Conservation (phyloP, 2,888 invertebrate genomes). For the Malacosoma neustria region DNA sequence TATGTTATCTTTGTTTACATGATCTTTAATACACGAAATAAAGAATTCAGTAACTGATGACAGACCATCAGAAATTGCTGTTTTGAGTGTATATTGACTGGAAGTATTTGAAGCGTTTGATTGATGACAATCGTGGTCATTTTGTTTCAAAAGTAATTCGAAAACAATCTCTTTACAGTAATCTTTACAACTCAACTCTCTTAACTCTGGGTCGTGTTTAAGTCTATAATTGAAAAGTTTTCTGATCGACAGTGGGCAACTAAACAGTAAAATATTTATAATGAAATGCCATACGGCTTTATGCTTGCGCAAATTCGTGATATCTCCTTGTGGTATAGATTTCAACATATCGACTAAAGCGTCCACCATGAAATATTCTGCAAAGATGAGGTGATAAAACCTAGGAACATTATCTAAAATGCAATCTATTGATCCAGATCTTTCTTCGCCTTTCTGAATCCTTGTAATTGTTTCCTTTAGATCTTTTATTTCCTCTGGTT, state of each 20-base stretch:
- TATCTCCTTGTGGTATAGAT: not conserved
- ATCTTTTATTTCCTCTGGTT: slow-evolving; percentile 20
- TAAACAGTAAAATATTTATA: slow-evolving; percentile 21
- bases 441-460: slow-evolving; percentile 22
- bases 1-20: slow-evolving; percentile 3
- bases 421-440: slow-evolving; percentile 18
- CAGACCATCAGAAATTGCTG: slow-evolving; percentile 4
- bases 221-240: slow-evolving; percentile 28
- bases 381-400: slow-evolving; percentile 26
- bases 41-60: slow-evolving; percentile 2
- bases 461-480: slow-evolving; percentile 18
- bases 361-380: slow-evolving; percentile 28
- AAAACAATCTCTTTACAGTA: slow-evolving; percentile 20
- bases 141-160: slow-evolving; percentile 22
- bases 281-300: slow-evolving; percentile 21
- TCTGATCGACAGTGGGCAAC: slow-evolving; percentile 19
- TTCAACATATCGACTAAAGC: slow-evolving; percentile 16
- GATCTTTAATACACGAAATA: slow-evolving; percentile 2
- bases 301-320: slow-evolving; percentile 5
- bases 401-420: slow-evolving; percentile 24
- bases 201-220: slow-evolving; percentile 21
- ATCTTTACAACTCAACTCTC: slow-evolving; percentile 11
- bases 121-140: not conserved
- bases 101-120: not conserved
- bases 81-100: not conserved